These are phyloP conservation scores for Andrena camellia DNA, from an alignment of 2,888 invertebrate species.

Conservation along the genomic window DNA sequence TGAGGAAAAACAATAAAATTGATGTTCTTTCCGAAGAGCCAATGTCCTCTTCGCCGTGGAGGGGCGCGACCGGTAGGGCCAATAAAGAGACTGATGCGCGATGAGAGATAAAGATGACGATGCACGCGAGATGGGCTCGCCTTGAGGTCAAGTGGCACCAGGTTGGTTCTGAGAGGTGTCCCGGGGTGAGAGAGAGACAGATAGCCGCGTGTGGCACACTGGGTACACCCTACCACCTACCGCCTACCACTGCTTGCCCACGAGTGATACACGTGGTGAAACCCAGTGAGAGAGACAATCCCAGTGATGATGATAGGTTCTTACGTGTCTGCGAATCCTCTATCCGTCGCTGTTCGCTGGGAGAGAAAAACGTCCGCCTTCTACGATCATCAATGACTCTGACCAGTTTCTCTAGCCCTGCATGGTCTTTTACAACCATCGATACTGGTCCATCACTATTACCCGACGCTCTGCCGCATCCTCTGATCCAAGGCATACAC, in stretches of 20 bases:
- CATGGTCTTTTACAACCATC: conserved; percentile 51
- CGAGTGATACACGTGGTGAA: conserved; percentile 73
- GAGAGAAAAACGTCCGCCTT: conserved; percentile 65
- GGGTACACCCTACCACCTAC: conserved; percentile 76
- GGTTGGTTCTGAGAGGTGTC: conserved; percentile 81
- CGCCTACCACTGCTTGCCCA: conserved; percentile 75
- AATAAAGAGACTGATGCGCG: conserved; percentile 82
- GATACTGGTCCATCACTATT: conserved; percentile 13
- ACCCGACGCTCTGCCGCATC: conserved; percentile 35
- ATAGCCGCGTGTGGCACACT: conserved; percentile 73
- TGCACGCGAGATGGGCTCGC: conserved; percentile 79
- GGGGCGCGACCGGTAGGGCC: conserved; percentile 84
- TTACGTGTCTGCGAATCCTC: conserved; percentile 71
- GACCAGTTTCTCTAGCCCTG: conserved; percentile 64
- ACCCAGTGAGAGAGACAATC: conserved; percentile 71
- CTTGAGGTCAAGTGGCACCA: conserved; percentile 81
- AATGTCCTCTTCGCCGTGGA: conserved; percentile 85
- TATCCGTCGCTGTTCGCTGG: conserved; percentile 71
- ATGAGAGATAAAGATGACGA: conserved; percentile 78
- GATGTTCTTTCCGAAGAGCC: conserved; percentile 86
- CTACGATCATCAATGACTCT: conserved; percentile 67
- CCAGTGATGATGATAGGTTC: conserved; percentile 72
- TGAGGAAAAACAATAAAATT: conserved; percentile 80
- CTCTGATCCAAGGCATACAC: neutral
- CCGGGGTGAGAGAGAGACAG: conserved; percentile 78